Conservation (phyloP, 2,888 invertebrate species). For the Nemotelus pantherinus region DNA sequence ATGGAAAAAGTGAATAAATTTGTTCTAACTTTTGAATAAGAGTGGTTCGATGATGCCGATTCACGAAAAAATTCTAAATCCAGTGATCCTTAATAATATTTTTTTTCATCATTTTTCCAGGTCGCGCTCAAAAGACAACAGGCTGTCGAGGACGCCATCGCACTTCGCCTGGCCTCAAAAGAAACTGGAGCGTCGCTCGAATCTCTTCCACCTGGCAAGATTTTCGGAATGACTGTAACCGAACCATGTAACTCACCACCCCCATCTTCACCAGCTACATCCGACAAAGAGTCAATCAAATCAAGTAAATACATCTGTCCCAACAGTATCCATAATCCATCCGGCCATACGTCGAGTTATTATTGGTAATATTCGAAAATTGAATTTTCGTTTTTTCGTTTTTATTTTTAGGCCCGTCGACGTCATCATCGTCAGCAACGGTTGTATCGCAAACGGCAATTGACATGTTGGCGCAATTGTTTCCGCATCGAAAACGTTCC, state of each 20-base stretch:
- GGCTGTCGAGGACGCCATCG: slow-evolving; percentile 96
- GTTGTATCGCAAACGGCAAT: slow-evolving; percentile 76
- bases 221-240: slow-evolving; percentile 88
- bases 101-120: slow-evolving; percentile 64
- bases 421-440: slow-evolving; percentile 53
- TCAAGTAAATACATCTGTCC: slow-evolving; percentile 44
- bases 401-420: slow-evolving; percentile 52
- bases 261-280: slow-evolving; percentile 46
- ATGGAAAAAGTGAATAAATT: too few species aligned
- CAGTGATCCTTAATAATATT: too few species aligned
- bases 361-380: slow-evolving; percentile 11
- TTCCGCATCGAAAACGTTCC: slow-evolving; percentile 88
- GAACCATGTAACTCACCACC: slow-evolving; percentile 72
- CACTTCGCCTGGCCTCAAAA: slow-evolving; percentile 87
- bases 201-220: slow-evolving; percentile 87
- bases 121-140: slow-evolving; percentile 96
- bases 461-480: slow-evolving; percentile 87
- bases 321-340: background rate
- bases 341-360: background rate
- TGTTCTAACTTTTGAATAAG: too few species aligned
- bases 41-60: too few species aligned
- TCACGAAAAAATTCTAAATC: too few species aligned
- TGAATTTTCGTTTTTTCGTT: background rate
- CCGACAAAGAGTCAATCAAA: slow-evolving; percentile 49
- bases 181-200: slow-evolving; percentile 78